Evolutionary conservation across 2,797 vertebrate species (phyloP).

Genomic region (Botia kubotai): DNA sequence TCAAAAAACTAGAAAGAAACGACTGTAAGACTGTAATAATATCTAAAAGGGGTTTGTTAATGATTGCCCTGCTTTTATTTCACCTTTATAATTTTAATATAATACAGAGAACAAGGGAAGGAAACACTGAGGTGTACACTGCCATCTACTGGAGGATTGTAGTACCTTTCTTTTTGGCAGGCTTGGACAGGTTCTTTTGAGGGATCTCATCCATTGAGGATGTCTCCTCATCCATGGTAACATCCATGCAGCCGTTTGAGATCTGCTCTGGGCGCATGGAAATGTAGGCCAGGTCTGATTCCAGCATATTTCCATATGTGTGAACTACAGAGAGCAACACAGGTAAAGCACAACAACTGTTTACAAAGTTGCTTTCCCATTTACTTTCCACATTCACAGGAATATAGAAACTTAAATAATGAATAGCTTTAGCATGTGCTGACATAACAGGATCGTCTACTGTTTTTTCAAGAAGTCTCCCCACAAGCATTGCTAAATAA

Average conservation of each 20-base stretch:
- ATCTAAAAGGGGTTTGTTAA: background rate
- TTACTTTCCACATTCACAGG: background rate
- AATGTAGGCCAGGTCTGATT: constrained; percentile 79
- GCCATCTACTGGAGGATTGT: constrained; percentile 25
- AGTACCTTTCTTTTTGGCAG: constrained; percentile 85
- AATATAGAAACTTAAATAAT: constrained; percentile 3
- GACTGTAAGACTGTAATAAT: background rate
- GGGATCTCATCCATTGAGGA: constrained; percentile 81
- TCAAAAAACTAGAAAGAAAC: background rate
- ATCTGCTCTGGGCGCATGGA: constrained; percentile 82
- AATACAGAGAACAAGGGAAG: background rate
- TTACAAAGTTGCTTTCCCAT: background rate
- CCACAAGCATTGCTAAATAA: background rate
- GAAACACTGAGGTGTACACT: constrained; percentile 11
- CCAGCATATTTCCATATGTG: constrained; percentile 79
- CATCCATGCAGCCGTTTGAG: constrained; percentile 71
- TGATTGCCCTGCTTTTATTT: too few species aligned
- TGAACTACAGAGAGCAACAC: constrained; percentile 75
- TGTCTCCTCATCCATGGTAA: constrained; percentile 80
- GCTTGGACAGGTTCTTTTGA: constrained; percentile 76
- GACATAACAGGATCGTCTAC: background rate
- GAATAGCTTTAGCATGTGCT: constrained; percentile 12
- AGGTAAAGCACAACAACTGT: constrained; percentile 39
- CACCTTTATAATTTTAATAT: background rate
- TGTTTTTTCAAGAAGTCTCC: background rate